These are phyloP conservation scores for Crotalus tigris DNA, from an alignment of 2,113 vertebrate genomes.

Conservation along the genomic window DNA sequence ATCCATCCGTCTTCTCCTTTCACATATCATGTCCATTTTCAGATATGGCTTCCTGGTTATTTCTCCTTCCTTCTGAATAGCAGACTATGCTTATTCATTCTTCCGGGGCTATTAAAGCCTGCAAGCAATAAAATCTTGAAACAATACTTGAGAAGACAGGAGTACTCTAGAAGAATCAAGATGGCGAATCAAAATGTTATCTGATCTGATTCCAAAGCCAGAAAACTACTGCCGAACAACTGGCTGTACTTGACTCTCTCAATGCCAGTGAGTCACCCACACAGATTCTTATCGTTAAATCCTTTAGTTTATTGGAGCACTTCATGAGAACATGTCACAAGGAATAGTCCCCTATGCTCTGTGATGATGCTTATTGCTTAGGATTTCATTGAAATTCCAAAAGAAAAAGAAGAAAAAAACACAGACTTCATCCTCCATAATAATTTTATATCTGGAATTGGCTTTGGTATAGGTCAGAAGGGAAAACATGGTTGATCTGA, in stretches of 20 bases:
- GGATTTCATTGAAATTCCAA: conserved; percentile 48
- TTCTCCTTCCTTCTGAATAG: conserved; percentile 5
- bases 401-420: conserved; percentile 41
- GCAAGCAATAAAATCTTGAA: background rate
- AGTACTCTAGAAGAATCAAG: conserved; percentile 23
- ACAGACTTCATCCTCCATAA: conserved; percentile 12
- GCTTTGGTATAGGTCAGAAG: conserved; percentile 50
- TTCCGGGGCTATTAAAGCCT: background rate
- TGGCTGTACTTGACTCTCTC: conserved; percentile 20
- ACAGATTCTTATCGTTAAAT: conserved; percentile 28
- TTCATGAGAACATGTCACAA: conserved; percentile 19
- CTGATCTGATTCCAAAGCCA: conserved; percentile 42
- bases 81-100: conserved; percentile 14
- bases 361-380: conserved; percentile 52
- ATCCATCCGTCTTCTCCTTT: conserved; percentile 13
- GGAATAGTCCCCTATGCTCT: conserved; percentile 22
- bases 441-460: conserved; percentile 39
- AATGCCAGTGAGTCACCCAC: conserved; percentile 43
- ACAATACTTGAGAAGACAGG: background rate
- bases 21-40: conserved; percentile 18
- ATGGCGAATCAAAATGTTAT: fast-evolving
- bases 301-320: conserved; percentile 47
- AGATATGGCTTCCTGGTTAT: conserved; percentile 42
- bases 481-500: conserved; percentile 41
- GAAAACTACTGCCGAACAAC: conserved; percentile 57